Conservation (phyloP, 2,888 invertebrate genomes). For the Dinocampus coccinellae region DNA sequence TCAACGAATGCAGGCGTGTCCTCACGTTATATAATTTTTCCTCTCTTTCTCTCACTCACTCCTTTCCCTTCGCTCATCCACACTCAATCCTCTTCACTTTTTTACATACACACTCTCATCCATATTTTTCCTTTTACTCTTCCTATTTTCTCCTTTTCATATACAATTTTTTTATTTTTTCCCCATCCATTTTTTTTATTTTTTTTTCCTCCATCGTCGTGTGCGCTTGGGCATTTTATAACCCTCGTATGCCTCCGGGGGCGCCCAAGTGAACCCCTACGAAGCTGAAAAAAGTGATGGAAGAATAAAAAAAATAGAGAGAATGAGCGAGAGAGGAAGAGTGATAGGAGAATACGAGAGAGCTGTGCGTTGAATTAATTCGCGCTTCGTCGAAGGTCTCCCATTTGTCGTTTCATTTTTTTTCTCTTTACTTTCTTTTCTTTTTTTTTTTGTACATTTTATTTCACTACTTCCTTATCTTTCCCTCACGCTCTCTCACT, state of each 20-base stretch:
- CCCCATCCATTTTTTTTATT: conserved; percentile 3
- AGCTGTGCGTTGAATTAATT: conserved; percentile 66
- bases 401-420: conserved; percentile 48
- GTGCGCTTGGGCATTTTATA: conserved; percentile 49
- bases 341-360: conserved; percentile 32
- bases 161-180: too few species aligned
- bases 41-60: conserved; percentile 7
- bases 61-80: not conserved
- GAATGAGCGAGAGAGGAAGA: conserved; percentile 21
- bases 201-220: not conserved
- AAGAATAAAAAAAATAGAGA: conserved; percentile 28
- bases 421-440: conserved; percentile 41
- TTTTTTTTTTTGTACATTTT: not conserved
- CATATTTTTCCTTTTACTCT: too few species aligned
- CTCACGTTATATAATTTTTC: conserved; percentile 21
- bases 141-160: conserved; percentile 9
- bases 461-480: too few species aligned
- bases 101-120: too few species aligned
- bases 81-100: too few species aligned
- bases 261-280: conserved; percentile 41
- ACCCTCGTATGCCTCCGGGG: conserved; percentile 45
- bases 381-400: conserved; percentile 63
- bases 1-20: conserved; percentile 2
- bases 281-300: conserved; percentile 39
- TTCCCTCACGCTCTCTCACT: conserved; percentile 39